A percentile compares a stretch with the other conserved stretches of the same genome.
Conservation (phyloP, 2,888 invertebrate species). For the Spisula subtruncata region DNA sequence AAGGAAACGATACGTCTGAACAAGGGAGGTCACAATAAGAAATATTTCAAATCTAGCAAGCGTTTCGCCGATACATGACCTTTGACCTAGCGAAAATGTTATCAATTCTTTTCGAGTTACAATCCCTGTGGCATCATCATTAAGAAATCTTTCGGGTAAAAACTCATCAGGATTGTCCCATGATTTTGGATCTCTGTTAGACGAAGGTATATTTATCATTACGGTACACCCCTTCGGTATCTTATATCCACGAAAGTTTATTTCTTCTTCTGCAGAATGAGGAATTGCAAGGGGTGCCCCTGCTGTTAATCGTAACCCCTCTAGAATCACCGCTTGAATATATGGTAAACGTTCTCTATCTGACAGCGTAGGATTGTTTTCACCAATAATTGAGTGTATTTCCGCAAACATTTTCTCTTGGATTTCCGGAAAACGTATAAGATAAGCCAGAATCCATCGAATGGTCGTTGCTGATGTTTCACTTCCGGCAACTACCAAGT, state of each 20-base stretch:
- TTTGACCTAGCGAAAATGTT: conserved; percentile 57
- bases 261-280: conserved; percentile 75
- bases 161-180: conserved; percentile 77
- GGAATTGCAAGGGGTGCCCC: conserved; percentile 51
- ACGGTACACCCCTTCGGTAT: conserved; percentile 80
- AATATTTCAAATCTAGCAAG: conserved; percentile 59
- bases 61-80: conserved; percentile 62
- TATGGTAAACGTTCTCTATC: conserved; percentile 40
- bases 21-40: conserved; percentile 35
- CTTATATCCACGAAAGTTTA: conserved; percentile 76
- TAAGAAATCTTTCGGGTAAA: conserved; percentile 79
- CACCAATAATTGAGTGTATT: conserved; percentile 26
- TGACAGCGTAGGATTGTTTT: background rate
- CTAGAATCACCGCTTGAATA: conserved; percentile 43
- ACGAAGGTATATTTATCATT: conserved; percentile 75
- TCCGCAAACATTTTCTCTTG: conserved; percentile 50
- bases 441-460: conserved; percentile 31
- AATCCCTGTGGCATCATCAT: conserved; percentile 10
- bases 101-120: conserved; percentile 54
- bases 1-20: conserved; percentile 26
- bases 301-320: conserved; percentile 31
- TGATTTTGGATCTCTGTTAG: conserved; percentile 69
- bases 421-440: conserved; percentile 37
- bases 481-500: conserved; percentile 43
- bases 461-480: conserved; percentile 41